Evolutionary conservation across 2,797 vertebrate species (phyloP), one percentile per base, ranked within the genome.

Genomic region (Falco berigora): DNA sequence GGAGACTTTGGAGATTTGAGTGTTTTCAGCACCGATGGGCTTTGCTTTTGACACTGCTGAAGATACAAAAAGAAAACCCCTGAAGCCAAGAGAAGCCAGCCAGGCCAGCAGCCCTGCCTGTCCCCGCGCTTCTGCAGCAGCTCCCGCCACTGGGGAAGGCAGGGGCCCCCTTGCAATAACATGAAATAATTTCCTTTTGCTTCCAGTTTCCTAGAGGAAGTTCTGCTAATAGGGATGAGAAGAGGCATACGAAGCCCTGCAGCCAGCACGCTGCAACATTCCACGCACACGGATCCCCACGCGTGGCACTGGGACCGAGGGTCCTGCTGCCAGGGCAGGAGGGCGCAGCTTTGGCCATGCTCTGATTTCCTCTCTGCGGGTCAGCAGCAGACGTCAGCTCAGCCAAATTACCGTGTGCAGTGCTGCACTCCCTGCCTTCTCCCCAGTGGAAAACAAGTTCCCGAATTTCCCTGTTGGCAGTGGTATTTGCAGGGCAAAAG

Each of bases 21-120:
- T 22, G 18, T 69, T 61, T 66, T 28, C 55, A 50, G 9, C 42
- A 46, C 15, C 2, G 2, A 16, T 2, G 40, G n/a, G n/a, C 58
- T 88, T 88, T 59, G 79, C n/a, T 40, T 59, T 49, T 87, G 53
- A 18, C 46, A 10, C 44, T 1, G 2, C 46, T 40, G 30, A 42
- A 46, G 32, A 5, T 2, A n/a, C 6, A 22, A 6, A 4, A 5
- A 59, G 64, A 30, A 68, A 59, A 30, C 5, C 34, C 56, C 46
- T 3, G 9, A 6, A 47, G 49, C 15, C 3, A 5, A 21, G 14
- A 18, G 30, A 4, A 1, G 28, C 27, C 5, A 0, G 20, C 14
- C 0, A 2, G 81, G 19, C n/a, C 34, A 24, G 27, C 53, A 49
- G 38, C 42, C 13, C 40, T 61, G 36, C 8, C 36, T 28, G 27